Evolutionary conservation across 64 coral and sea anemone species (phyloP), one percentile per base, ranked within the genome.

Genomic region (Pocillopora damicornis): DNA sequence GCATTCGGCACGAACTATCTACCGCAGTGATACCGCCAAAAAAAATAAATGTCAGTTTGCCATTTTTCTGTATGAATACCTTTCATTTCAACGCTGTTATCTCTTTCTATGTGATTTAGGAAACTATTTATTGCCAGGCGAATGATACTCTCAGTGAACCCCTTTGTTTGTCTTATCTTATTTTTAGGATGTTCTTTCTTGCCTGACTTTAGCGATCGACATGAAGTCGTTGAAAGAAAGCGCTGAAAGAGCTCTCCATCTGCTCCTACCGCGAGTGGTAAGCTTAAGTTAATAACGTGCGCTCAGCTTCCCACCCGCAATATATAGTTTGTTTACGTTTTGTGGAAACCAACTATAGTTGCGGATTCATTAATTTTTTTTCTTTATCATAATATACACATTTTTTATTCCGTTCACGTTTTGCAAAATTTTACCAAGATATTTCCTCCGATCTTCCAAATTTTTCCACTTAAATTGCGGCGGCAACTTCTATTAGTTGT

Each of bases 261-360:
- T 85, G 81, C 81, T 85, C 42, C 35, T 85, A 13, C 81, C 81
- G 65, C 65, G 68, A 85, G 81, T 85, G 81, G 81, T 85, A 81
- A 77, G 75, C 75, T 51, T 77, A 57, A 83, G 30, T 38, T 59
- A 60, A 60, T 26, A 59, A 59, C 56, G 11, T 58, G 22, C 77
- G 60, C 22, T 18, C 15, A 37, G 18, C 42, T 17, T 60, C 13
- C 56, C 10, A 60, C 42, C 77, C 77, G 58, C 77, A 79, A 79
- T 60, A 82, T 36, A 26, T 81, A 58, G 38, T 58, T 85, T 85
- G 20, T 51, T 85, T 85, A 58, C 81, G 65, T 77, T 77, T 38
- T 26, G 58, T 10, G 23, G 45, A 37, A 67, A 16, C 18, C 35
- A 16, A 67, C 26, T 67, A n/a, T 16, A 22, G 7, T 71, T 51